phyloP scores from a whole-genome alignment of 2,888 invertebrate species.

The Volucella inflata region DNA sequence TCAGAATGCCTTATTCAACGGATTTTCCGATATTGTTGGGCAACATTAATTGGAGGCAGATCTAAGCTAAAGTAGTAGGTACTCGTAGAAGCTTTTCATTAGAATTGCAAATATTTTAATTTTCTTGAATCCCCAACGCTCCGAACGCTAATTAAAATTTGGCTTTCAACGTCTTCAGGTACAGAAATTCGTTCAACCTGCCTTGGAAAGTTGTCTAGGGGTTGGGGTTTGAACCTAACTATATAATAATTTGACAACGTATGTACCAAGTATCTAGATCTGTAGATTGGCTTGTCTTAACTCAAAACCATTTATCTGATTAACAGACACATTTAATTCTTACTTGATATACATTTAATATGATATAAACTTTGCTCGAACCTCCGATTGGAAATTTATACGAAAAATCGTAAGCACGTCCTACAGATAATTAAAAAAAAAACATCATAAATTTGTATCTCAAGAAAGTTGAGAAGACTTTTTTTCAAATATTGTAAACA shows the following conservation, averaged over 20 bases:
- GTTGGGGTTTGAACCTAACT: slow-evolving; percentile 17
- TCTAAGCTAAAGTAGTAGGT: background rate
- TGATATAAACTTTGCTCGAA: background rate
- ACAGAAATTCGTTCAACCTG: slow-evolving; percentile 6
- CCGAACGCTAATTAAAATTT: slow-evolving; percentile 69
- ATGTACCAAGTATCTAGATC: background rate
- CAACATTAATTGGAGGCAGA: too few species aligned
- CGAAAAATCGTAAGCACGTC: background rate
- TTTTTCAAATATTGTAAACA: background rate
- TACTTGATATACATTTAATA: slow-evolving; percentile 44
- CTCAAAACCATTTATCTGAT: too few species aligned
- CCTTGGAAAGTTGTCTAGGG: slow-evolving; percentile 33
- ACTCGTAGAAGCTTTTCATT: slow-evolving; percentile 41
- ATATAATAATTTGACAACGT: slow-evolving; percentile 67
- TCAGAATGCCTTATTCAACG: too few species aligned
- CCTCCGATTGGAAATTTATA: too few species aligned
- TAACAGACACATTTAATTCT: background rate
- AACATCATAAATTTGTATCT: slow-evolving; percentile 41
- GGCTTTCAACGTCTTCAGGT: slow-evolving; percentile 51
- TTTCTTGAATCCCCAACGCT: slow-evolving; percentile 32
- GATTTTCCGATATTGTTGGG: too few species aligned
- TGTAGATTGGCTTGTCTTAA: slow-evolving; percentile 1
- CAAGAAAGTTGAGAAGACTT: slow-evolving; percentile 12
- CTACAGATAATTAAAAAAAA: slow-evolving; percentile 11
- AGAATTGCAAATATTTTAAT: slow-evolving; percentile 45